phyloP scores from a whole-genome alignment of 2,113 vertebrate genomes.

The Tragelaphus scriptus region DNA sequence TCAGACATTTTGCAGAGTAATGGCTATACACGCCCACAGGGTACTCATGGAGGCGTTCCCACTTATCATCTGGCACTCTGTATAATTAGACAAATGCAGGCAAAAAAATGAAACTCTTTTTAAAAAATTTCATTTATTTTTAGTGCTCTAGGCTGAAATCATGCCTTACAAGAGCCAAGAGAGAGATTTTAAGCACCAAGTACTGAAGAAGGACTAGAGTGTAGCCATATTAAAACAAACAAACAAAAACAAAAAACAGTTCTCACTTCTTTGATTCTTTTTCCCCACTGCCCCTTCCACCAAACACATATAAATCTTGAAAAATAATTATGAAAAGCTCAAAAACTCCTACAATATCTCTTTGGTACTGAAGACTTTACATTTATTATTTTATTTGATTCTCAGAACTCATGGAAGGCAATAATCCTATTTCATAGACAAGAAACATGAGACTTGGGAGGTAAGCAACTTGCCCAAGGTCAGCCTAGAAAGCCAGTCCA shows the following conservation, averaged over 20 bases:
- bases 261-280: not conserved
- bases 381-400: conserved; percentile 23
- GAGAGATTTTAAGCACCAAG: not conserved
- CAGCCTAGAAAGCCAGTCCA: not conserved
- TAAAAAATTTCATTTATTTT: not conserved
- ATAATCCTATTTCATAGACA: conserved; percentile 16
- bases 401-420: not conserved
- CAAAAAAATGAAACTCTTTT: not conserved
- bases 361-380: not conserved
- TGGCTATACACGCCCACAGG: rapidly evolving
- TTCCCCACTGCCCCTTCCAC: not conserved
- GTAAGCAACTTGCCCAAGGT: not conserved
- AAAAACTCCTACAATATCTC: not conserved
- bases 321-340: not conserved
- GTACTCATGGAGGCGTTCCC: not conserved
- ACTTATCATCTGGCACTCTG: not conserved
- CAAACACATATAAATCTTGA: not conserved
- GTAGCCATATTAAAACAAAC: not conserved
- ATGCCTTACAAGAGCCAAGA: not conserved
- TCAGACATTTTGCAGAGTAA: not conserved
- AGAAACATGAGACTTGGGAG: conserved; percentile 27
- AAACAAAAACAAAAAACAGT: not conserved
- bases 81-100: not conserved
- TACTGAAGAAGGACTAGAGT: not conserved
- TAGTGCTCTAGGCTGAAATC: not conserved